Evolutionary conservation across 2,888 invertebrate species (phyloP).

Genomic region (Emmelina monodactyla): DNA sequence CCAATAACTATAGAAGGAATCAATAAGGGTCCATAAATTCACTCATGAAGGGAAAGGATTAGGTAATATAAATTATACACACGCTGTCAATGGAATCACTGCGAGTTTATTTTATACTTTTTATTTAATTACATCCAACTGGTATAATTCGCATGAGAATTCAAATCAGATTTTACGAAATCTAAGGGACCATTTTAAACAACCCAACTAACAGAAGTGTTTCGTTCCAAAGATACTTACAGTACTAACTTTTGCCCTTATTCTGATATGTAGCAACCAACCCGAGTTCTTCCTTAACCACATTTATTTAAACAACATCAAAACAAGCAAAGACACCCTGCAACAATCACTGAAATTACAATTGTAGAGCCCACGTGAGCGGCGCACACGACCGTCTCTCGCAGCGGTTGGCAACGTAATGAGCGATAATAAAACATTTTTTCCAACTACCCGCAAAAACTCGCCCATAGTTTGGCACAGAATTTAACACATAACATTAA

Average conservation of each 20-base stretch:
- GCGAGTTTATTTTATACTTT: constrained; percentile 65
- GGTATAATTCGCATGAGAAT: constrained; percentile 46
- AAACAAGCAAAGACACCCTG: constrained; percentile 57
- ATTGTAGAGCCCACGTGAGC: constrained; percentile 1
- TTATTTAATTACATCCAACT: constrained; percentile 59
- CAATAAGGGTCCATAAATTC: no score
- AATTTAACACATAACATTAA: background rate
- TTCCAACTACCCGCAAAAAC: background rate
- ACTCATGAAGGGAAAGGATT: constrained; percentile 4
- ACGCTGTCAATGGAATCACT: constrained; percentile 59
- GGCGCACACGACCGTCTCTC: background rate
- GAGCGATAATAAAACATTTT: constrained; percentile 1
- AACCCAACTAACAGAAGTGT: constrained; percentile 30
- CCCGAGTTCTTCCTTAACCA: constrained; percentile 59
- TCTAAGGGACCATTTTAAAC: constrained; percentile 33
- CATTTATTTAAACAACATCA: constrained; percentile 61
- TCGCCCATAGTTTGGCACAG: constrained; percentile 10
- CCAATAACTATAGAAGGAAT: no score
- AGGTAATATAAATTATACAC: constrained; percentile 27
- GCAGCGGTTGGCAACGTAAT: constrained; percentile 2
- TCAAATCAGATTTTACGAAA: constrained; percentile 33
- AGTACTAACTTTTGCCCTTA: constrained; percentile 55
- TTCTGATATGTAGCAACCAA: constrained; percentile 50
- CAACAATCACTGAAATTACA: constrained; percentile 24
- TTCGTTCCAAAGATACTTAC: constrained; percentile 63